Conservation (phyloP, 2,113 vertebrate species). For the Sprattus sprattus region DNA sequence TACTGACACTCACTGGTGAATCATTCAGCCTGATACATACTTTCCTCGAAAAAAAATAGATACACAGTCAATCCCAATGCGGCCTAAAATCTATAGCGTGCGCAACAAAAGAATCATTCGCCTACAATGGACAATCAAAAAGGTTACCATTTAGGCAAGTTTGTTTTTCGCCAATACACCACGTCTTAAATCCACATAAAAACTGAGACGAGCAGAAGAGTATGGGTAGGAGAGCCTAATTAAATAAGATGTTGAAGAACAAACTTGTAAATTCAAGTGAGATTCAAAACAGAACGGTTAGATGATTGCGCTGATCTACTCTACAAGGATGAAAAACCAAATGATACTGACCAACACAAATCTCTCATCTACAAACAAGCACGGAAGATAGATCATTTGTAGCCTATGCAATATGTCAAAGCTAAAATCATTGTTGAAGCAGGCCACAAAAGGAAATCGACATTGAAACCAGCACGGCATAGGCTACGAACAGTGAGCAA, state of each 20-base stretch:
- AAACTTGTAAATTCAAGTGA: background rate
- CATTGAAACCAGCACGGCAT: background rate
- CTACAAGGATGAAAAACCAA: background rate
- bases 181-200: background rate
- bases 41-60: background rate
- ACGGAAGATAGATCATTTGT: background rate
- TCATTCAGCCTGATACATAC: background rate
- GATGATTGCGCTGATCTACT: background rate
- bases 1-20: constrained; percentile 72
- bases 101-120: background rate
- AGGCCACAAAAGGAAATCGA: background rate
- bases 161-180: background rate
- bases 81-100: background rate
- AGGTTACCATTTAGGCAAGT: background rate
- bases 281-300: background rate
- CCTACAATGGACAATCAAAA: background rate
- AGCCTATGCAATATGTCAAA: background rate
- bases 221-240: background rate
- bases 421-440: background rate
- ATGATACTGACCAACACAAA: background rate
- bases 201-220: no score
- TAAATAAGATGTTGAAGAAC: background rate
- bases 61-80: background rate
- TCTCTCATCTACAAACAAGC: background rate
- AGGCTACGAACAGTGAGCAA: background rate